Base-by-base conservation (phyloP, 2,888 invertebrate species). In the Fragum fragum region DNA sequence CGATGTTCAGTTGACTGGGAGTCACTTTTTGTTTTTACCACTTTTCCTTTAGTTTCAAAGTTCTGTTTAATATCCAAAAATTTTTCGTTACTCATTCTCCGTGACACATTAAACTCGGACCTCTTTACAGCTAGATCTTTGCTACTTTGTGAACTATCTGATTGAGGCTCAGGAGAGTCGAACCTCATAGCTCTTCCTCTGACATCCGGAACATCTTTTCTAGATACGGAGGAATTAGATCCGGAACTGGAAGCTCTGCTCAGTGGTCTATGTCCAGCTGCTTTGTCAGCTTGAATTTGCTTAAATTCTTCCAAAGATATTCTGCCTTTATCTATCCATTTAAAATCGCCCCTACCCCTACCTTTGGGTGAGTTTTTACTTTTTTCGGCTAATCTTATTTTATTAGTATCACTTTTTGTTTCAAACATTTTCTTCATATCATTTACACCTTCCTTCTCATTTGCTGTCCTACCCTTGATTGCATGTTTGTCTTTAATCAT, bases 61-160 rank as follows among this genome's bases (percentile, higher is more conserved):
- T 82, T 80, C 79, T 85, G 83, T 61, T 85, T 82, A n/a, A 85
- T 55, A 59, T 83, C 85, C 52, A 70, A 52, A 52, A 85, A 85
- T 29, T 85, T 80, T 1, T 76, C 80, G 21, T 75, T 73, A 76
- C 80, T 79, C 36, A 83, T 77, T 76, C 47, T 78, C 21, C 55
- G 75, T 16, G 85, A 83, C 26, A 75, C 63, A 23, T 71, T 77
- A 69, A 81, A 77, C 14, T 81, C 53, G n/a, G 32, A 74, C 23
- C 76, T 76, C 18, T 61, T 36, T 23, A 73, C 76, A n/a, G 39
- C 9, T 26, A 57, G n/a, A 18, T 39, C 73, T n/a, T 55, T 53
- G 47, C 53, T 59, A 53, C 55, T 36, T 21, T 57, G 42, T 32
- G 72, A 55, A 39, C 47, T 61, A 9, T 61, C 76, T 42, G 29